Conservation (phyloP, 2,113 vertebrate species). For the Tetraodon nigroviridis region DNA sequence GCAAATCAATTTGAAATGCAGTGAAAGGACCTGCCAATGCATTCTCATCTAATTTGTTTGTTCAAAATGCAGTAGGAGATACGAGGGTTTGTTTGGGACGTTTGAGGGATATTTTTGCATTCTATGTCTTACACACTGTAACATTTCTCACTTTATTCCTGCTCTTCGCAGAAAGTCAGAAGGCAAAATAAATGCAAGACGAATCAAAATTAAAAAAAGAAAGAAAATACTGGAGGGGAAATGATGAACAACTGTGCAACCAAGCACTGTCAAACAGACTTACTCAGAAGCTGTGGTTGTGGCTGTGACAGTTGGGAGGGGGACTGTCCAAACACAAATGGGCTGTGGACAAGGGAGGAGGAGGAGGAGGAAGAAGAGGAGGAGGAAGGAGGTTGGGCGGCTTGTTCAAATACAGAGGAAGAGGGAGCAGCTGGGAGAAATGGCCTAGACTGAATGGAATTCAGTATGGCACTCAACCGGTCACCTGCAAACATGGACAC, state of each 20-base stretch:
- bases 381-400: conserved; percentile 86
- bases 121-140: conserved; percentile 1
- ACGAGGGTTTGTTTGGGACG: conserved; percentile 39
- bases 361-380: conserved; percentile 73
- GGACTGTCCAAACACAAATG: conserved; percentile 99
- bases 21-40: conserved; percentile 2
- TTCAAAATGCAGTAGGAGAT: not conserved
- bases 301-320: conserved; percentile 98
- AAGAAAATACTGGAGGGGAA: conserved; percentile 30
- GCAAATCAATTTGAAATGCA: conserved; percentile 34
- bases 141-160: conserved; percentile 29
- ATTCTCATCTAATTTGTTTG: conserved; percentile 7
- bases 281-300: conserved; percentile 97
- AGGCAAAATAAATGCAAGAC: conserved; percentile 5
- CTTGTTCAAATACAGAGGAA: conserved; percentile 98
- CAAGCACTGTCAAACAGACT: conserved; percentile 86
- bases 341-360: conserved; percentile 97
- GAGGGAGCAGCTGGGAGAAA: conserved; percentile 90
- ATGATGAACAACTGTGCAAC: conserved; percentile 61
- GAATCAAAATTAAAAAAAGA: conserved; percentile 17
- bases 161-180: conserved; percentile 12
- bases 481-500: conserved; percentile 99
- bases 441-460: conserved; percentile 99
- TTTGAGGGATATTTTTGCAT: conserved; percentile 33
- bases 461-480: conserved; percentile 99